These are phyloP conservation scores for Amaurobius ferox DNA, from an alignment of 2,888 invertebrate genomes.

Conservation along the genomic window DNA sequence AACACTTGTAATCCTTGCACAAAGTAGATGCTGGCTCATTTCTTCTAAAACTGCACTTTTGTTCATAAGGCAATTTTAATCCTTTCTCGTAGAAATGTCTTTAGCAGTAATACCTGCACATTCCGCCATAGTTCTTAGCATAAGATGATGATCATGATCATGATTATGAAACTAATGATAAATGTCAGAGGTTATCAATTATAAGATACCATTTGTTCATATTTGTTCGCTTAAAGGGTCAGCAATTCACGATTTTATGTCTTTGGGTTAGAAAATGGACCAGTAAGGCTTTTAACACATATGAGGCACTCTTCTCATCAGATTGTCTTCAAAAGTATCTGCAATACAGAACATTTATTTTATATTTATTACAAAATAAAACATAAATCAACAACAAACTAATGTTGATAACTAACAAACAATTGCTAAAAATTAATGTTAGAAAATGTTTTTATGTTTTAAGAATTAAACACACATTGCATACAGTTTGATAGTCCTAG, in stretches of 20 bases:
- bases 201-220: neutral
- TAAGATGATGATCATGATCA: neutral
- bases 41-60: too few relatives aligned
- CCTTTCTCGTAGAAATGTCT: too few relatives aligned
- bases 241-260: neutral
- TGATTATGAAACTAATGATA: neutral
- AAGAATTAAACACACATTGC: neutral
- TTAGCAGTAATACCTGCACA: too few relatives aligned
- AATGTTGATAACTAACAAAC: too few relatives aligned
- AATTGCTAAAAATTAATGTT: neutral
- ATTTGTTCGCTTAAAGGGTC: neutral
- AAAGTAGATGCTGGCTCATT: too few relatives aligned
- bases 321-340: slow-evolving; percentile 63
- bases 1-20: too few relatives aligned
- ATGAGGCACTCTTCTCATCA: slow-evolving; percentile 66
- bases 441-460: neutral
- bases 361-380: neutral
- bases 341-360: slow-evolving; percentile 5
- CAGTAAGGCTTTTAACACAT: slow-evolving; percentile 43
- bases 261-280: neutral
- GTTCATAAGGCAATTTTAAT: too few relatives aligned
- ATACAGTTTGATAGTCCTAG: too few relatives aligned
- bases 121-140: neutral
- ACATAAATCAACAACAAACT: too few relatives aligned
- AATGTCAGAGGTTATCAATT: neutral